Percentiles rank a stretch among this genome's conserved stretches.
These are phyloP conservation scores for Nesospiza acunhae DNA, from an alignment of 2,113 vertebrate species.

Conservation along the genomic window DNA sequence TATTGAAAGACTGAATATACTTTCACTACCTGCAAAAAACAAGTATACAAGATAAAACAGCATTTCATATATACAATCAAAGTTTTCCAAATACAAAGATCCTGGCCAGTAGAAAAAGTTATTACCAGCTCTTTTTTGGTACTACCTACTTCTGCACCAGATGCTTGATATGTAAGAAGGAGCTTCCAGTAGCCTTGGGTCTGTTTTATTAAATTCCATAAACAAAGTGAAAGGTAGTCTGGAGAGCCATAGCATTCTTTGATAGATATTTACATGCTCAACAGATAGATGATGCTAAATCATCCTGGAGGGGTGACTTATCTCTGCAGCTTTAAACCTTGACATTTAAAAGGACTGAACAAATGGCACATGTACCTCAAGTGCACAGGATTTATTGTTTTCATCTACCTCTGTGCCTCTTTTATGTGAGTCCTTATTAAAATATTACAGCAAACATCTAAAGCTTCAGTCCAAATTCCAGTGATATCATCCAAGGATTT, in stretches of 20 bases:
- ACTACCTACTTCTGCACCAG: neutral
- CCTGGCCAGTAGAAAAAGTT: neutral
- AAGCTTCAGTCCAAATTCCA: neutral
- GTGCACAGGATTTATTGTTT: neutral
- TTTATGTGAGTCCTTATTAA: neutral
- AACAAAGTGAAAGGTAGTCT: neutral
- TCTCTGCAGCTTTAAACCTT: neutral
- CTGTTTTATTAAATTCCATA: conserved; percentile 14
- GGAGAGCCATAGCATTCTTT: neutral
- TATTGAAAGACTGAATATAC: neutral
- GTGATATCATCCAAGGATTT: neutral
- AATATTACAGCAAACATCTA: neutral
- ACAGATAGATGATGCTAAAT: neutral
- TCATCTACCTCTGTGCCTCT: neutral
- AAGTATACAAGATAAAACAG: accelerated
- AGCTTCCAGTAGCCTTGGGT: accelerated
- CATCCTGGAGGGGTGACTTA: neutral
- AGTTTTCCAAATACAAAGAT: neutral
- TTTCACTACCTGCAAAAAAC: neutral
- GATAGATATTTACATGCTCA: neutral
- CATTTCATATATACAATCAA: neutral
- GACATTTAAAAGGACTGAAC: neutral
- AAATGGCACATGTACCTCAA: neutral
- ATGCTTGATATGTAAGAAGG: neutral
- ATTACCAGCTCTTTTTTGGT: neutral